These are phyloP conservation scores for Parnassius glacialis DNA, from an alignment of 2,888 invertebrate genomes.

Conservation along the genomic window DNA sequence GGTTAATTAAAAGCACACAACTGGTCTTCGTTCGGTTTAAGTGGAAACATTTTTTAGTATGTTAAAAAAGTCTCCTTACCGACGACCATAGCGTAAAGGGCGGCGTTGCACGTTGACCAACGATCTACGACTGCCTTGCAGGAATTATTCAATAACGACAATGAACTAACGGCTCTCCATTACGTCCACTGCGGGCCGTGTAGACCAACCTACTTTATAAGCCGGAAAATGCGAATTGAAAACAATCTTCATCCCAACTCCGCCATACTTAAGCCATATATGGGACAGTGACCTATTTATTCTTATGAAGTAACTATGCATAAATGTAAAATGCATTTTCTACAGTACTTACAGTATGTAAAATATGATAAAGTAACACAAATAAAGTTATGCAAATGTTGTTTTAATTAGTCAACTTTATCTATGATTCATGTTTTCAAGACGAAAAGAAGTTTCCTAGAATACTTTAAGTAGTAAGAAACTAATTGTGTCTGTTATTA, in stretches of 20 bases:
- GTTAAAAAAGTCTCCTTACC: conserved; percentile 26
- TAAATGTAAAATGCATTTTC: neutral
- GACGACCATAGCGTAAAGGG: conserved; percentile 32
- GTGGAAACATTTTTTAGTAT: too few relatives aligned
- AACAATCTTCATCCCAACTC: conserved; percentile 69
- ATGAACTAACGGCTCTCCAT: conserved; percentile 76
- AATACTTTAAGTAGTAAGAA: neutral
- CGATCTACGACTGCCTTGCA: conserved; percentile 49
- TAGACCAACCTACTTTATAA: conserved; percentile 72
- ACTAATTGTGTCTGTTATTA: conserved; percentile 24
- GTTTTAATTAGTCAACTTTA: neutral
- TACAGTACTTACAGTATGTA: neutral
- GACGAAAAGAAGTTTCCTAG: neutral
- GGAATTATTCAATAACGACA: conserved; percentile 79
- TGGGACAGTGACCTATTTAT: conserved; percentile 32
- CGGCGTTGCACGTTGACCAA: conserved; percentile 35
- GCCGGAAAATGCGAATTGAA: conserved; percentile 79
- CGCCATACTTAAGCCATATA: conserved; percentile 50
- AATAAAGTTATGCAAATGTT: neutral
- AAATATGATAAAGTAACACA: neutral
- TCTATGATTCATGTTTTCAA: neutral
- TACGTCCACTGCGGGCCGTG: conserved; percentile 62
- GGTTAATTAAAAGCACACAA: too few relatives aligned
- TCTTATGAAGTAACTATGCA: conserved; percentile 10
- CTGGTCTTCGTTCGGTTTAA: too few relatives aligned